Base-by-base conservation (phyloP, 2,113 vertebrate genomes). In the Erythrocercus mccallii region DNA sequence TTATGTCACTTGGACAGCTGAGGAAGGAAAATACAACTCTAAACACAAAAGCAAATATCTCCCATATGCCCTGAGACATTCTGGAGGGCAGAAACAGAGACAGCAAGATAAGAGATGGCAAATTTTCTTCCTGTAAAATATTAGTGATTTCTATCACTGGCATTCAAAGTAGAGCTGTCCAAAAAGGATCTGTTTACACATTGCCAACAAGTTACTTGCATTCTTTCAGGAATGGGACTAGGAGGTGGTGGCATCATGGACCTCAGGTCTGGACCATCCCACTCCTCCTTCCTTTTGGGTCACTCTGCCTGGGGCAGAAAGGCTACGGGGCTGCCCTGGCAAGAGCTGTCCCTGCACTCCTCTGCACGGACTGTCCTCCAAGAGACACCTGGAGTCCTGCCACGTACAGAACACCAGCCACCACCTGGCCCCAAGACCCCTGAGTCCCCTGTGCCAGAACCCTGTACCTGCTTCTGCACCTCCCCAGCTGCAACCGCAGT, bases 391-490 rank as follows among this genome's bases (percentile, higher is more conserved):
- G n/a, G 33, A 50, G 33, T 23, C 62, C 66, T 18, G n/a, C n/a
- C 56, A 28, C 0, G 2, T 10, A 28, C 2, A 10, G 0, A 45
- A 25, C 65, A 42, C 3, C 76, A 81, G 53, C 11, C 37, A 33
- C 15, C 10, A 6, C 8, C 21, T 17, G 30, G 54, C 47, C n/a
- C 37, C 0, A 0, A 28, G 27, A 31, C 24, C 62, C 24, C 6
- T 0, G 1, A 24, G 21, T 50, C 8, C n/a, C 1, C 3, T 4
- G 5, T 50, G 35, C 50, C 0, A 2, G 45, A 37, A 47, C 11
- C 5, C 11, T 5, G 37, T 4, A 12, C 44, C 38, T 38, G 51
- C 42, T 61, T 42, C 50, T 17, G 14, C 13, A 2, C 37, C 21
- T 40, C 57, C 47, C 57, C 61, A 33, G 40, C 57, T 38, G 53